Conservation (phyloP, 2,797 vertebrate species). For the Cottoperca gobio region DNA sequence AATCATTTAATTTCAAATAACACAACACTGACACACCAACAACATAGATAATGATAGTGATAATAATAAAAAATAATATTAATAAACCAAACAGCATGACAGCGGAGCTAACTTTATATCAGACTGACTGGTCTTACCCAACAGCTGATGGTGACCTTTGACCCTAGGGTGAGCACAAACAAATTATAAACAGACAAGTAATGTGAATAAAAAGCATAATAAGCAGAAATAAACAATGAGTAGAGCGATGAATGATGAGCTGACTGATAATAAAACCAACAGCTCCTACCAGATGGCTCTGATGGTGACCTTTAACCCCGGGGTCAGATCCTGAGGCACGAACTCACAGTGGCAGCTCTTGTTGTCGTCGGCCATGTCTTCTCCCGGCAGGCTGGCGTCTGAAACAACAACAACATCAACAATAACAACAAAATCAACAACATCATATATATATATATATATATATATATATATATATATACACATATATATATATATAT, state of each 20-base stretch:
- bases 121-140: conserved; percentile 76
- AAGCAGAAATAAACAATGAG: conserved; percentile 63
- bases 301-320: conserved; percentile 96
- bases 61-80: no score
- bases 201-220: conserved; percentile 65
- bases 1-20: no score
- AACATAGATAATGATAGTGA: no score
- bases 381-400: conserved; percentile 95
- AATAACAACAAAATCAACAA: no score
- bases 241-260: conserved; percentile 55
- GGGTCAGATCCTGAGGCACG: conserved; percentile 94
- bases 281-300: conserved; percentile 94
- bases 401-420: conserved; percentile 33
- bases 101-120: conserved; percentile 50
- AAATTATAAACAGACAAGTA: conserved; percentile 46
- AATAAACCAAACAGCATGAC: no score
- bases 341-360: conserved; percentile 98
- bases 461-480: conserved; percentile 2
- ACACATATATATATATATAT: no score
- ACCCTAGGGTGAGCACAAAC: conserved; percentile 77
- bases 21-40: no score
- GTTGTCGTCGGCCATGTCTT: conserved; percentile 94
- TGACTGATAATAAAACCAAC: conserved; percentile 2
- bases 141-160: conserved; percentile 75
- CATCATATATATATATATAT: no score